Base-by-base conservation (phyloP, 2,797 vertebrate species). In the Propithecus perrieri region DNA sequence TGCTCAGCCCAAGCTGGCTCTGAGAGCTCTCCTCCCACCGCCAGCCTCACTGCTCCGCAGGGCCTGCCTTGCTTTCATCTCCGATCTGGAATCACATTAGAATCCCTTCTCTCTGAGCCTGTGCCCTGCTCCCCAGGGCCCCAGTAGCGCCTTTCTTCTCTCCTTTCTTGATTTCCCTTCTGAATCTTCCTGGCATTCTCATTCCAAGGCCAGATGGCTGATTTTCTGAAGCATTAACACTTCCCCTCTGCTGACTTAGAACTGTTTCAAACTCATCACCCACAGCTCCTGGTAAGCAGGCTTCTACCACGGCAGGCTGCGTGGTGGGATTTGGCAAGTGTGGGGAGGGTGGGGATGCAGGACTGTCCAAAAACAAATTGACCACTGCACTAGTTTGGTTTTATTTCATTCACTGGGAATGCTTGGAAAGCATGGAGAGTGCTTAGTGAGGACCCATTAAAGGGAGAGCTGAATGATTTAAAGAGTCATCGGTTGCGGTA, bases 151-250 rank as follows among this genome's bases (percentile, higher is more conserved):
- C 65, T 91, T 95, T 93, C 89, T 96, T 95, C 84, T 89, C 59
- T 94, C 50, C 59, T 95, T 84, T 96, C 93, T 92, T 97, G 96
- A 97, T 97, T 96, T 97, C 87, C 94, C 93, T 94, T 91, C 89
- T 93, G 97, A 93, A 69, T 84, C 86, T 96, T 96, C 81, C 69
- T 67, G 41, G 78, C 74, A 33, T 86, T 92, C 93, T 89, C 87
- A 89, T 90, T 95, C 87, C 94, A 95, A 96, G 89, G 67, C 95
- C 97, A 98, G 97, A 97, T 97, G 97, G 97, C 94, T 94, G 94
- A 89, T 93, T 96, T 95, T 97, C 83, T 89, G 94, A 96, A 93
- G 93, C 91, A 91, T 96, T 93, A 92, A 91, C 53, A 57, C 89
- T 91, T 97, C 90, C 94, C 14, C 79, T 96, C 84, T 96, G 93